phyloP scores from a whole-genome alignment of 1,140 invertebrate species.

The Saccostrea cuccullata region DNA sequence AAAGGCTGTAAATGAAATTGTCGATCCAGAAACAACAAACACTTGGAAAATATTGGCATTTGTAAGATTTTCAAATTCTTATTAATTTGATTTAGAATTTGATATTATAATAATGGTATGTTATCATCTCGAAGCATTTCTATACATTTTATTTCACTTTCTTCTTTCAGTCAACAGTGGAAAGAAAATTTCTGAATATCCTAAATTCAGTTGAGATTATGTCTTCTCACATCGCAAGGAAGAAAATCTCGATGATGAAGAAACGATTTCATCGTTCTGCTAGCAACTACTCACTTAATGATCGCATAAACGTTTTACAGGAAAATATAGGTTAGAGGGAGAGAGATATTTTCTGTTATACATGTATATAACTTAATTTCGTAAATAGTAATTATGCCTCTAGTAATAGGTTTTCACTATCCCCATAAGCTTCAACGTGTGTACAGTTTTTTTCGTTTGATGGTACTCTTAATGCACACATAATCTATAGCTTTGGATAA shows the following conservation, averaged over 20 bases:
- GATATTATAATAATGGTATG: background rate
- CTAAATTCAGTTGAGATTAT: slow-evolving; percentile 52
- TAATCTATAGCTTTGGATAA: too few relatives aligned
- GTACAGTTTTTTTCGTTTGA: too few relatives aligned
- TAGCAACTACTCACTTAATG: slow-evolving; percentile 11
- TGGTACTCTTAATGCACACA: too few relatives aligned
- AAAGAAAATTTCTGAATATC: slow-evolving; percentile 51
- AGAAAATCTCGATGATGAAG: slow-evolving; percentile 1
- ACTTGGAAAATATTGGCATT: slow-evolving; percentile 55
- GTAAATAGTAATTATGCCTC: too few relatives aligned
- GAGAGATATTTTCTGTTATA: too few relatives aligned
- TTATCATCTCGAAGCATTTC: background rate
- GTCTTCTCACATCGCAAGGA: slow-evolving; percentile 54
- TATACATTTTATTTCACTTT: background rate
- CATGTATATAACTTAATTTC: too few relatives aligned
- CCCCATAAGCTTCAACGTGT: too few relatives aligned
- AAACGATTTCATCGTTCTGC: slow-evolving; percentile 27
- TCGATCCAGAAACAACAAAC: slow-evolving; percentile 51
- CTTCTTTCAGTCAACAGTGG: slow-evolving; percentile 48
- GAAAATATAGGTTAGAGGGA: slow-evolving; percentile 43
- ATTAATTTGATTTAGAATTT: background rate
- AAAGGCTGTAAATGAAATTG: slow-evolving; percentile 53
- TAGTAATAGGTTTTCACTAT: too few relatives aligned
- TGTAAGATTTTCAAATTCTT: slow-evolving; percentile 37
- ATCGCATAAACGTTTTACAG: slow-evolving; percentile 39